Conservation (phyloP, 2,888 invertebrate genomes). For the Melieria crassipennis region DNA sequence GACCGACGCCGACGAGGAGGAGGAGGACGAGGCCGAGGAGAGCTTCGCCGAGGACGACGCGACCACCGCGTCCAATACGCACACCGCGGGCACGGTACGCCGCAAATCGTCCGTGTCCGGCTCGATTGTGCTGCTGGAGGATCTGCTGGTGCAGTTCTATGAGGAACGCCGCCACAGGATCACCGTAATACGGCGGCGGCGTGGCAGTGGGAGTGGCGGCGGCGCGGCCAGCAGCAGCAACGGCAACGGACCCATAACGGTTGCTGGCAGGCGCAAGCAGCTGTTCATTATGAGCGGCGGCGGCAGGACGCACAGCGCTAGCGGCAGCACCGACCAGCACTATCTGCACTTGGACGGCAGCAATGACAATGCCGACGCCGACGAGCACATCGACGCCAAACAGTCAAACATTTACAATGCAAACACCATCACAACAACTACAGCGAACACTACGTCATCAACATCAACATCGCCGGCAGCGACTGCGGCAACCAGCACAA, state of each 20-base stretch:
- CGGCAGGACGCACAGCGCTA: slow-evolving; percentile 38
- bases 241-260: slow-evolving; percentile 45
- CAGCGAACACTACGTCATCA: slow-evolving; percentile 4
- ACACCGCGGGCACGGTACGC: slow-evolving; percentile 47
- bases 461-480: slow-evolving; percentile 13
- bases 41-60: slow-evolving; percentile 40
- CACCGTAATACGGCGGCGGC: slow-evolving; percentile 55
- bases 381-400: slow-evolving; percentile 33
- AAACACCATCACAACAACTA: slow-evolving; percentile 27
- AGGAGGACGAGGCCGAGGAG: slow-evolving; percentile 38
- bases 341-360: slow-evolving; percentile 44
- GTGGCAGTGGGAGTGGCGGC: slow-evolving; percentile 46
- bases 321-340: slow-evolving; percentile 49
- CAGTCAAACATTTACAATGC: slow-evolving; percentile 40
- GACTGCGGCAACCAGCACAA: neutral
- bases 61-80: slow-evolving; percentile 40
- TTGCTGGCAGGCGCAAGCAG: slow-evolving; percentile 42
- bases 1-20: slow-evolving; percentile 36
- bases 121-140: slow-evolving; percentile 58
- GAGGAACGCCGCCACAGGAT: slow-evolving; percentile 59
- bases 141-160: slow-evolving; percentile 64
- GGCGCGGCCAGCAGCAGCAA: slow-evolving; percentile 35
- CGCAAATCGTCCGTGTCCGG: slow-evolving; percentile 53
- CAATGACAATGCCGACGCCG: slow-evolving; percentile 44
- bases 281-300: slow-evolving; percentile 53